Evolutionary conservation across 2,113 vertebrate species (phyloP).

Genomic region (Lanius collurio): DNA sequence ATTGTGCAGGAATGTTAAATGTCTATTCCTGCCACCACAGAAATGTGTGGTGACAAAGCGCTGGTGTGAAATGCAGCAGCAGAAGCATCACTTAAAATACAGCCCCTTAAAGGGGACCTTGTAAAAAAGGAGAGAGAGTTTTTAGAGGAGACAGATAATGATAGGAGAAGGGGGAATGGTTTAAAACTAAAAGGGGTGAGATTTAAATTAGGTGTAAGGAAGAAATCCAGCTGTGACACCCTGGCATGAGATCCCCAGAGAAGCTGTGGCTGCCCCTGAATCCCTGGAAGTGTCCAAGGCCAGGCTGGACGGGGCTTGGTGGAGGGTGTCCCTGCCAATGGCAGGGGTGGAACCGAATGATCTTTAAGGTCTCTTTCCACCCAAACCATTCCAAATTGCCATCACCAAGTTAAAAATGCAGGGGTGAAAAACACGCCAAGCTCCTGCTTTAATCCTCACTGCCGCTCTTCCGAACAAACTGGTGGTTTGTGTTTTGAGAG

Average conservation of each 20-base stretch:
- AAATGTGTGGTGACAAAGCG: not conserved
- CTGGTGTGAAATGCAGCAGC: not conserved
- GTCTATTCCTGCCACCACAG: not conserved
- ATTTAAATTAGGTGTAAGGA: not conserved
- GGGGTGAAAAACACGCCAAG: not conserved
- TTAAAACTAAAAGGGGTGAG: not conserved
- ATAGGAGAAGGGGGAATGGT: not conserved
- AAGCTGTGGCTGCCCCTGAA: not conserved
- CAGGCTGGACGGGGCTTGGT: not conserved
- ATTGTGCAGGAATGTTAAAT: not conserved
- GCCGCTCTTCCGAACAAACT: not conserved
- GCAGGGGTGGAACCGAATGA: fast-evolving
- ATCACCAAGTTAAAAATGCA: not conserved
- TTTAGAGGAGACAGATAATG: not conserved
- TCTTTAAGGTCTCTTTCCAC: not conserved
- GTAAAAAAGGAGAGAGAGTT: not conserved
- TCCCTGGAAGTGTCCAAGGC: not conserved
- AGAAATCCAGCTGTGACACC: not conserved
- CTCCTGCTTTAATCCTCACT: not conserved
- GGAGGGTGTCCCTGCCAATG: not conserved
- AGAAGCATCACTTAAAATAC: not conserved
- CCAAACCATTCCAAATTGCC: not conserved
- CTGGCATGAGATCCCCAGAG: not conserved
- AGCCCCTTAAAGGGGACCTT: not conserved
- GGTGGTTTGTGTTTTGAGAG: not conserved